These are phyloP conservation scores for Alligator sinensis DNA, from an alignment of 2,113 vertebrate species.

Conservation along the genomic window DNA sequence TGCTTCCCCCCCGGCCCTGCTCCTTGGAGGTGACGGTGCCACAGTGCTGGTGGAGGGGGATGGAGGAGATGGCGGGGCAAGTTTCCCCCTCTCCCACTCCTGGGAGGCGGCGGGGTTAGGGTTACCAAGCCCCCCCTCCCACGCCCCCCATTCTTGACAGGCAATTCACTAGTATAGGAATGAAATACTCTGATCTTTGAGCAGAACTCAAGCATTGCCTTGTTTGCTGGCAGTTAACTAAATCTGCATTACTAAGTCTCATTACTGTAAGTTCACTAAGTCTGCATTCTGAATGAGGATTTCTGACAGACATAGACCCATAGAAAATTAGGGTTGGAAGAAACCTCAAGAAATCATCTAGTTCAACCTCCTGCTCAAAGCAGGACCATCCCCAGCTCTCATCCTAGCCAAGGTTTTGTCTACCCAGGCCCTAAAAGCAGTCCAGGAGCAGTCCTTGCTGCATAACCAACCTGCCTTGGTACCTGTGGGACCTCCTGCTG, in stretches of 20 bases:
- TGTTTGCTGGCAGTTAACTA: background rate
- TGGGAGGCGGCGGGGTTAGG: no score
- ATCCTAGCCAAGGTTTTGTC: background rate
- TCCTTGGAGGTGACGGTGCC: no score
- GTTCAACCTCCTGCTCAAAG: background rate
- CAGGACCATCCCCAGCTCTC: background rate
- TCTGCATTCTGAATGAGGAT: background rate
- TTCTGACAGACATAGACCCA: background rate
- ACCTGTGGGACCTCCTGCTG: background rate
- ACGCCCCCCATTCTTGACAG: no score
- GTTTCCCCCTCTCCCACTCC: no score
- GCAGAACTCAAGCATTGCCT: background rate
- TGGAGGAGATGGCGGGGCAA: no score
- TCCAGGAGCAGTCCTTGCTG: background rate
- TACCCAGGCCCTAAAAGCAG: no score
- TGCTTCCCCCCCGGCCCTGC: no score
- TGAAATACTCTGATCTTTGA: background rate
- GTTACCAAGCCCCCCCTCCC: no score
- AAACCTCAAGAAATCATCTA: no score
- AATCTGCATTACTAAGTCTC: background rate
- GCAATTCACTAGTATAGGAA: background rate
- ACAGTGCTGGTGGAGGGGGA: no score
- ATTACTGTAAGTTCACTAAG: background rate
- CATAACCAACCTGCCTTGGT: background rate
- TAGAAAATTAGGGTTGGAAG: no score